A percentile compares a stretch with the other conserved stretches of the same genome.
These are phyloP conservation scores for Macrophya alboannulata DNA, from an alignment of 2,888 invertebrate genomes.

Conservation along the genomic window DNA sequence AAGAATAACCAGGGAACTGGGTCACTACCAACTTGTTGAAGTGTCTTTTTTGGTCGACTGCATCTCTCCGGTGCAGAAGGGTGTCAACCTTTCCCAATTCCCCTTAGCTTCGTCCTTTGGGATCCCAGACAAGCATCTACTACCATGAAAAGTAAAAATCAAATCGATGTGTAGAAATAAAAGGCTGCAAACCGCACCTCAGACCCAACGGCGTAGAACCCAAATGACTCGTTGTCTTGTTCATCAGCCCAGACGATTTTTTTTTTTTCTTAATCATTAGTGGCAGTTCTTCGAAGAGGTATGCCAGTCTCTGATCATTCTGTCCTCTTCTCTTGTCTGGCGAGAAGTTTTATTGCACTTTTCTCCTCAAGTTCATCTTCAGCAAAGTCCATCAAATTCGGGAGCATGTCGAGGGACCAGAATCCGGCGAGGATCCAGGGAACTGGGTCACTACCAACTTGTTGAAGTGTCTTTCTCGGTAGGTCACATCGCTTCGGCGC, in stretches of 20 bases:
- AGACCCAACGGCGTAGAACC: conserved; percentile 67
- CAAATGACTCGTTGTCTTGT: conserved; percentile 8
- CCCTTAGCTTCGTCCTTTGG: conserved; percentile 62
- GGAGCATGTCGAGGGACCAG: not conserved
- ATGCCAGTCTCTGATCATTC: not conserved
- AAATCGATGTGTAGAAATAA: conserved; percentile 68
- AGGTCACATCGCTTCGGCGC: conserved; percentile 47
- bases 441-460: conserved; percentile 76
- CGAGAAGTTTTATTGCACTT: not conserved
- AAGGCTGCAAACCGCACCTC: conserved; percentile 76
- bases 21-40: conserved; percentile 73
- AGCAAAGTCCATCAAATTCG: not conserved
- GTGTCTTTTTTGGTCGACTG: conserved; percentile 64
- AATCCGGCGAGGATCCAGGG: not conserved
- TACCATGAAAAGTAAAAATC: conserved; percentile 67
- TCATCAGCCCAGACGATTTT: not conserved
- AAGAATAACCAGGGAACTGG: conserved; percentile 67
- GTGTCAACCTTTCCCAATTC: conserved; percentile 55
- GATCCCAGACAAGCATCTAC: conserved; percentile 44
- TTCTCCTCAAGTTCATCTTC: not conserved
- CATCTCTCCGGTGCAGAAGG: conserved; percentile 50
- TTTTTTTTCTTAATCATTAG: not conserved
- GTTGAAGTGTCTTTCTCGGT: conserved; percentile 67
- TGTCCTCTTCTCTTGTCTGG: not conserved
- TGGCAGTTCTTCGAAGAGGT: not conserved